phyloP scores from a whole-genome alignment of 2,888 invertebrate genomes.

The Eristalis pertinax region DNA sequence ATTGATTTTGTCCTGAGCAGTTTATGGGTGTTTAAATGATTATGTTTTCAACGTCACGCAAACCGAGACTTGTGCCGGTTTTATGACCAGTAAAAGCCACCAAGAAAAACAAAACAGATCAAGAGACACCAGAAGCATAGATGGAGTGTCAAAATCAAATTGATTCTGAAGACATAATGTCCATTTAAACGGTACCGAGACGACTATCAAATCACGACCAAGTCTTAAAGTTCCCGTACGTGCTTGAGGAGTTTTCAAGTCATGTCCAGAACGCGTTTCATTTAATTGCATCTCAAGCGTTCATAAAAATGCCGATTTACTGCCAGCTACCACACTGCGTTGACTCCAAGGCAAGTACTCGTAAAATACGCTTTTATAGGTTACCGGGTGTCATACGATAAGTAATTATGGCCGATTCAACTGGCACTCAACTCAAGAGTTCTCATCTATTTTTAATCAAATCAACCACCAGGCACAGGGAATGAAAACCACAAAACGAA shows the following conservation, averaged over 20 bases:
- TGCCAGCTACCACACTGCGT: neutral
- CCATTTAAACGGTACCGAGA: neutral
- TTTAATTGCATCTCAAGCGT: neutral
- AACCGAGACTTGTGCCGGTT: neutral
- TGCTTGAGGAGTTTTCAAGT: neutral
- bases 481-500: conserved; percentile 2
- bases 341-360: neutral
- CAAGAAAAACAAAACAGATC: neutral
- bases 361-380: neutral
- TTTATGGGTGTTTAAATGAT: neutral
- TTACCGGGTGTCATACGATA: conserved; percentile 14
- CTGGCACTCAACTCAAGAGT: conserved; percentile 21
- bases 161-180: neutral
- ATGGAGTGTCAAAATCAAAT: neutral
- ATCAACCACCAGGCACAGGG: neutral
- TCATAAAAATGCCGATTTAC: neutral
- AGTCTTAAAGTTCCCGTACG: neutral
- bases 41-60: neutral
- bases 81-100: neutral
- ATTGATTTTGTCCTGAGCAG: neutral
- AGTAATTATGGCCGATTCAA: conserved; percentile 14
- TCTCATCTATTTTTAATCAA: conserved; percentile 57
- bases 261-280: neutral
- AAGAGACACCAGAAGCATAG: neutral
- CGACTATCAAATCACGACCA: neutral